Evolutionary conservation across 2,797 vertebrate species (phyloP).

Genomic region (Vespertilio murinus): DNA sequence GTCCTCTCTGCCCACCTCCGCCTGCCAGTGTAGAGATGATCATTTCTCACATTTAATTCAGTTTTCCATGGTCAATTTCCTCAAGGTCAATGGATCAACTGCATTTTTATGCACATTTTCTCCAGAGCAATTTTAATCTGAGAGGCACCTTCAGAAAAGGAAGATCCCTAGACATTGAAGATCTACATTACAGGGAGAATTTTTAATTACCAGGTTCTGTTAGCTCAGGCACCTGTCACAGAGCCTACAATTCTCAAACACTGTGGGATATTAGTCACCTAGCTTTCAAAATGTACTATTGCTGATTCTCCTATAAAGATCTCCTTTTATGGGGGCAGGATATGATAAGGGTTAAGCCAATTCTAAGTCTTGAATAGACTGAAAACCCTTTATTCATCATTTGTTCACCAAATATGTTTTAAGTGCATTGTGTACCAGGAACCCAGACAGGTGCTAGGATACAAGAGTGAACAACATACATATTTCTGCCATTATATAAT

Average conservation of each 20-base stretch:
- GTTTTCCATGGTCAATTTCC: background rate
- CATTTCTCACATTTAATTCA: background rate
- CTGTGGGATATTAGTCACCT: background rate
- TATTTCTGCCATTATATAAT: background rate
- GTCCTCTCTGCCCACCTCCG: background rate
- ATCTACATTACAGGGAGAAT: background rate
- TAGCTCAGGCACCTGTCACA: background rate
- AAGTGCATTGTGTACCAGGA: background rate
- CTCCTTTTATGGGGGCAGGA: background rate
- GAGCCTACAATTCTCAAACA: conserved; percentile 20
- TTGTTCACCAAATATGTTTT: conserved; percentile 13
- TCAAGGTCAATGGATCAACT: background rate
- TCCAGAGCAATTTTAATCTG: conserved; percentile 6
- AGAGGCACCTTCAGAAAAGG: background rate
- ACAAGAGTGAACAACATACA: background rate
- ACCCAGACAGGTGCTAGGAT: background rate
- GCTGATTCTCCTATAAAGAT: background rate
- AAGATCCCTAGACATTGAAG: background rate
- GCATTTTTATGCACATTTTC: background rate
- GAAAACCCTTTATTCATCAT: conserved; percentile 23
- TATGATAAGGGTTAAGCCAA: background rate
- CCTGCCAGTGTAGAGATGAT: background rate
- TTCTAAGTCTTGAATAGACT: conserved; percentile 26
- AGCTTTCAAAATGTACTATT: conserved; percentile 35
- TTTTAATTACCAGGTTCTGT: background rate